Evolutionary conservation across 2,113 vertebrate genomes (phyloP), one percentile per base, ranked within the genome.

Genomic region (Corydoras maculifer): DNA sequence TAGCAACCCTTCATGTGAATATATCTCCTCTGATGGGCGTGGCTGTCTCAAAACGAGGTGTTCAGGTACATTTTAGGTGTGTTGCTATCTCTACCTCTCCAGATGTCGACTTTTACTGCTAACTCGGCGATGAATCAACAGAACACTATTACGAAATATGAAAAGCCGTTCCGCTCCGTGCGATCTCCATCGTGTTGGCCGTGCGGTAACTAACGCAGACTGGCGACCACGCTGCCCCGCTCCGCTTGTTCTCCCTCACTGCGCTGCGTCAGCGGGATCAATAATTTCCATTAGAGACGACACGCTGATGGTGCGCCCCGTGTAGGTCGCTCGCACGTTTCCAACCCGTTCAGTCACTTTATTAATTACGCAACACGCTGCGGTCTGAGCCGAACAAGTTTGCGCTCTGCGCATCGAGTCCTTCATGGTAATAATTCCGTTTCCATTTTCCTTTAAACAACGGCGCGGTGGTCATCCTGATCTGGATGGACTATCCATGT

Each of bases 281-380:
- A 87, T 89, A 85, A 75, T 79, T 83, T 89, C 88, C 87, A 90
- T 89, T 89, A 88, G 85, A 79, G 64, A 58, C 80, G 76, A 74
- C 72, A 31, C 69, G 35, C 62, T 76, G 83, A 85, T 82, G 82
- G 83, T 83, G 79, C 43, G 71, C 78, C 72, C 62, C 64, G 68
- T 72, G 48, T 73, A 73, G 81, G 78, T 80, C 79, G 82, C 78
- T 57, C 35, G 65, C 78, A 84, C 80, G 78, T 74, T 72, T 77
- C 65, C 73, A 77, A 78, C 13, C 64, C 78, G 75, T 71, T 32
- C 57, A 70, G 75, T 71, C 83, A 82, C 84, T 87, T 85, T 82
- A 80, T 85, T 86, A 86, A 88, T 88, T 85, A 85, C 80, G 75
- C 78, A 70, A 79, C 75, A 82, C 80, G 30, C 30, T 50, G 69